Base-by-base conservation (phyloP, 2,113 vertebrate genomes). In the Uropsilus gracilis region DNA sequence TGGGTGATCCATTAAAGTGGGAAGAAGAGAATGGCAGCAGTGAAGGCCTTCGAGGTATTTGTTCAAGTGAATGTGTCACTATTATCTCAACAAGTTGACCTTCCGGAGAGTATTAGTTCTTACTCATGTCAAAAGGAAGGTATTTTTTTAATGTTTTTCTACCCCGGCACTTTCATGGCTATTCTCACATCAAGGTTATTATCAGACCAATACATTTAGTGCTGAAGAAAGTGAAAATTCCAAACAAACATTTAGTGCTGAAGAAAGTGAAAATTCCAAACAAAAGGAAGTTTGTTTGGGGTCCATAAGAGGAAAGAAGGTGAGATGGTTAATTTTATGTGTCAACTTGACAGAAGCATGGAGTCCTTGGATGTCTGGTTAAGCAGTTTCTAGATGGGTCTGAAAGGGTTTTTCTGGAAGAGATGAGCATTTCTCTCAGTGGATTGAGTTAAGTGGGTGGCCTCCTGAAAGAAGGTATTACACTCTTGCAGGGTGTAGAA, bases 71-170 rank as follows among this genome's bases (percentile, higher is more conserved):
- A n/a, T 37, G n/a, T 28, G 81, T 84, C 50, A 12, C 39, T n/a
- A 13, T 84, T 92, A 88, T 95, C 86, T 87, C 22, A 17, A 37
- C 55, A 39, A 88, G 39, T 8, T 55, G 71, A 44, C 89, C 96
- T 95, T 88, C 44, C 8, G 6, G 30, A 20, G 6, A 26, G 6
- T 17, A 48, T 84, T 66, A 89, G 87, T 72, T 76, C 61, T 87
- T 55, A 59, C 81, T 83, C 32, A 86, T 37, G 95, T 53, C 42
- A 78, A 73, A 87, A 26, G 20, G 42, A 10, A 66, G 24, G 6
- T 0, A 5, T 59, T 30, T n/a, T 77, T 48, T 42, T 4, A 12
- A 53, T 72, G 34, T 57, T 80, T 93, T 95, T 32, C 55, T 78
- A 46, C 13, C 13, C 30, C 32, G 48, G 64, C 50, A 37, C 32